phyloP scores from a whole-genome alignment of 2,797 vertebrate species.

The Denticeps clupeoides region DNA sequence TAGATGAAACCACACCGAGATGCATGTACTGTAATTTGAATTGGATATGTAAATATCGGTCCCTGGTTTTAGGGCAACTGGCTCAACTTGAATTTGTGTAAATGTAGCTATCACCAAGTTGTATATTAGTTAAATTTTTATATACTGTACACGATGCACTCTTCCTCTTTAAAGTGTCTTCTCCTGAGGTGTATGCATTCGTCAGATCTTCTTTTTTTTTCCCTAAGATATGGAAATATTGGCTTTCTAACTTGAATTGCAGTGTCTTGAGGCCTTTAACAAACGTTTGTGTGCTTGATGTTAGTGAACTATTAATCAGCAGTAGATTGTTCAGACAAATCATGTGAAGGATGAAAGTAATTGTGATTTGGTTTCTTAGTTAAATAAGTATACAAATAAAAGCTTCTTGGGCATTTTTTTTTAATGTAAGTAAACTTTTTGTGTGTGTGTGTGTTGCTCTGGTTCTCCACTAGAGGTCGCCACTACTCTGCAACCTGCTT shows the following conservation, averaged over 20 bases:
- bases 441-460: too few species aligned
- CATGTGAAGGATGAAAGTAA: too few species aligned
- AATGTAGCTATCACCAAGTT: conserved; percentile 45
- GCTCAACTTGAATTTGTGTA: conserved; percentile 34
- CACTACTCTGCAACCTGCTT: too few species aligned
- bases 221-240: conserved; percentile 3
- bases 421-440: too few species aligned
- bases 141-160: conserved; percentile 44
- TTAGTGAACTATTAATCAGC: too few species aligned
- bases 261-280: conserved; percentile 32
- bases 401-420: too few species aligned
- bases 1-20: conserved; percentile 52
- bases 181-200: too few species aligned
- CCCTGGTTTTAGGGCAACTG: conserved; percentile 32
- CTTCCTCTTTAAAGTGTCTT: conserved; percentile 28
- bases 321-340: too few species aligned
- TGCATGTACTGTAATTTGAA: conserved; percentile 48
- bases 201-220: neutral
- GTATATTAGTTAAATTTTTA: conserved; percentile 41
- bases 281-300: conserved; percentile 20
- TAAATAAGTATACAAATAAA: too few species aligned
- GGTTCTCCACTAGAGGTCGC: too few species aligned
- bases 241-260: conserved; percentile 1
- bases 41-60: conserved; percentile 64
- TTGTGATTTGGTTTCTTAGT: too few species aligned